These are phyloP conservation scores for Echeneis naucrates DNA, from an alignment of 2,797 vertebrate genomes.

Conservation along the genomic window DNA sequence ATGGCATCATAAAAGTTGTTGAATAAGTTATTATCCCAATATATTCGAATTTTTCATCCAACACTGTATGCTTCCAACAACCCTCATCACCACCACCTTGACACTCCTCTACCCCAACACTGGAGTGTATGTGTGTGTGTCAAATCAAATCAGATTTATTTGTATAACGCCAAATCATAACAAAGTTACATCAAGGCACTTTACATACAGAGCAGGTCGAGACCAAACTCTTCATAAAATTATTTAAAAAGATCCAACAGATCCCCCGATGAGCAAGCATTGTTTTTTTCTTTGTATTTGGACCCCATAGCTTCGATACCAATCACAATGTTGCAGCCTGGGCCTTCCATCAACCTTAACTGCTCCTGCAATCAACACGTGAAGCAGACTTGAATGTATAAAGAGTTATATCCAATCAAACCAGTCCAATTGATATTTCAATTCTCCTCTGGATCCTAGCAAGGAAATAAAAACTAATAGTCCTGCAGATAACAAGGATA, in stretches of 20 bases:
- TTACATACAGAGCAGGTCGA: too few species aligned
- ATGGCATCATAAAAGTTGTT: not conserved
- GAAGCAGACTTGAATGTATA: conserved; percentile 24
- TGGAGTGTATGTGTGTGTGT: conserved; percentile 15
- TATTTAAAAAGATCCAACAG: too few species aligned
- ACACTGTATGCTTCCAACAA: not conserved
- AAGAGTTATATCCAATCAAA: conserved; percentile 23
- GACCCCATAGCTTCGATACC: conserved; percentile 28
- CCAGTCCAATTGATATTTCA: not conserved
- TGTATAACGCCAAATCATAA: too few species aligned
- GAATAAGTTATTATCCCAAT: conserved; percentile 31
- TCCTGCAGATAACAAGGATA: not conserved
- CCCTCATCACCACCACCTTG: not conserved
- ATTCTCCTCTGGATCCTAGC: not conserved
- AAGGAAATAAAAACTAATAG: not conserved
- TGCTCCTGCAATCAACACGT: conserved; percentile 59
- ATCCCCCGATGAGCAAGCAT: too few species aligned
- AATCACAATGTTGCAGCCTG: conserved; percentile 51
- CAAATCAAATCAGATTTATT: too few species aligned
- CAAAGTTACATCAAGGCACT: too few species aligned
- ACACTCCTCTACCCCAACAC: not conserved
- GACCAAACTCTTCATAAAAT: too few species aligned
- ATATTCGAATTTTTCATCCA: conserved; percentile 12
- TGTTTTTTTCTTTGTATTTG: conserved; percentile 24
- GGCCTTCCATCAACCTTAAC: conserved; percentile 41